Conservation (phyloP, 2,113 vertebrate genomes). For the Pseudopodoces humilis region DNA sequence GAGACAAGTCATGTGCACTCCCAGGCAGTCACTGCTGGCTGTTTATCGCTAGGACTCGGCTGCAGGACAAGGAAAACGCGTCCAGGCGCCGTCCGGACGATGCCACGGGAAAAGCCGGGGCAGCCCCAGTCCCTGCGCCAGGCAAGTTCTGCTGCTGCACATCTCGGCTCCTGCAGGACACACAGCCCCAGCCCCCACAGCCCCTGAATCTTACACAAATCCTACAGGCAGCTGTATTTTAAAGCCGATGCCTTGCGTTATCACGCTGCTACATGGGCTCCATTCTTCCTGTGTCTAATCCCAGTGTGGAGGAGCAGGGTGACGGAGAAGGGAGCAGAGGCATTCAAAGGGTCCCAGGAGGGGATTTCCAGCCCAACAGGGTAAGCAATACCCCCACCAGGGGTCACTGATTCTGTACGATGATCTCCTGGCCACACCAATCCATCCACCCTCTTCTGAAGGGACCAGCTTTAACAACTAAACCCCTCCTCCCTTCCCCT, state of each 20-base stretch:
- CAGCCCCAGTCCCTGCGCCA: rapidly evolving
- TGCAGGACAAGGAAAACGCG: neutral
- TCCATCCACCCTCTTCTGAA: neutral
- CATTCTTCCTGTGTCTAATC: rapidly evolving
- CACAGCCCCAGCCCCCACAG: neutral
- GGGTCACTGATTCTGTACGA: neutral
- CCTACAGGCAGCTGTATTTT: rapidly evolving
- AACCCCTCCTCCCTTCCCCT: neutral
- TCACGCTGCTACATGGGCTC: rapidly evolving
- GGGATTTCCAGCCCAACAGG: neutral
- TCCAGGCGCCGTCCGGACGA: rapidly evolving
- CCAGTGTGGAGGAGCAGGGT: rapidly evolving
- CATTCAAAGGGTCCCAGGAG: neutral
- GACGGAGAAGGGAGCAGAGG: neutral
- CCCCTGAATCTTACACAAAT: rapidly evolving
- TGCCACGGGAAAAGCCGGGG: rapidly evolving
- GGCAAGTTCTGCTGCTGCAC: neutral
- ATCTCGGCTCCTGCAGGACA: rapidly evolving
- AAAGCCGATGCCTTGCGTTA: rapidly evolving
- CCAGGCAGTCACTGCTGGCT: neutral
- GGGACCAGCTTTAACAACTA: neutral
- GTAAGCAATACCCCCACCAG: rapidly evolving
- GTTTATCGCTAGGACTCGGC: neutral
- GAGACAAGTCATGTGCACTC: rapidly evolving
- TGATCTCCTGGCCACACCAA: neutral